These are phyloP conservation scores for Eurystomus glaucurus DNA, from an alignment of 2,797 vertebrate genomes.

Conservation along the genomic window DNA sequence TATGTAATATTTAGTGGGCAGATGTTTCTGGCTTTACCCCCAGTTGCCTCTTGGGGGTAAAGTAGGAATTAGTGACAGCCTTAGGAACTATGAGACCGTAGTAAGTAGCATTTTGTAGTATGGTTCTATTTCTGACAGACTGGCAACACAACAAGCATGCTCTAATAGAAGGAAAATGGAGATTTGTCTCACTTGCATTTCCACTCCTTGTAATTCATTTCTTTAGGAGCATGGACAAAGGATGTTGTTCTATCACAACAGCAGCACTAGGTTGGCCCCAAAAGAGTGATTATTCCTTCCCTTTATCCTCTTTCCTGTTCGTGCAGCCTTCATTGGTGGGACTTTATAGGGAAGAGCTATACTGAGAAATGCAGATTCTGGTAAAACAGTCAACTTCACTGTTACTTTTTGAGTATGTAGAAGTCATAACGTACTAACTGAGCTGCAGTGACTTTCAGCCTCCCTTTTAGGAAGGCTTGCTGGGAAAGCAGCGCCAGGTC, in stretches of 20 bases:
- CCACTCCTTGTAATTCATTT: neutral
- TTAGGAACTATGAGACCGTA: neutral
- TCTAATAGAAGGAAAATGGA: neutral
- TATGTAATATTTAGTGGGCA: neutral
- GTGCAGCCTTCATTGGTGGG: neutral
- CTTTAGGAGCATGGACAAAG: neutral
- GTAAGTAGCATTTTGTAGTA: neutral
- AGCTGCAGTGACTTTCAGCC: neutral
- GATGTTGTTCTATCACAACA: neutral
- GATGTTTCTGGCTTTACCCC: constrained; percentile 31
- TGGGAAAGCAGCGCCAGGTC: neutral
- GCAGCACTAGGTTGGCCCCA: neutral
- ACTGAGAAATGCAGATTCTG: neutral
- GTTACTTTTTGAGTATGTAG: neutral
- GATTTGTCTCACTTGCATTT: neutral
- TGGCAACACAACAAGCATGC: neutral
- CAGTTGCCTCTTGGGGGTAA: neutral
- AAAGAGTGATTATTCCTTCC: neutral
- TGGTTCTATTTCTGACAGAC: neutral
- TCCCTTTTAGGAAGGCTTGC: neutral
- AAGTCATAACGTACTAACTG: neutral
- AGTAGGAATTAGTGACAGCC: neutral
- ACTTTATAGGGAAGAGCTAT: neutral
- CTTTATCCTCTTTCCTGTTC: neutral
- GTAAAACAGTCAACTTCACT: neutral